phyloP scores from a whole-genome alignment of 2,113 vertebrate species.

The Indri indri region DNA sequence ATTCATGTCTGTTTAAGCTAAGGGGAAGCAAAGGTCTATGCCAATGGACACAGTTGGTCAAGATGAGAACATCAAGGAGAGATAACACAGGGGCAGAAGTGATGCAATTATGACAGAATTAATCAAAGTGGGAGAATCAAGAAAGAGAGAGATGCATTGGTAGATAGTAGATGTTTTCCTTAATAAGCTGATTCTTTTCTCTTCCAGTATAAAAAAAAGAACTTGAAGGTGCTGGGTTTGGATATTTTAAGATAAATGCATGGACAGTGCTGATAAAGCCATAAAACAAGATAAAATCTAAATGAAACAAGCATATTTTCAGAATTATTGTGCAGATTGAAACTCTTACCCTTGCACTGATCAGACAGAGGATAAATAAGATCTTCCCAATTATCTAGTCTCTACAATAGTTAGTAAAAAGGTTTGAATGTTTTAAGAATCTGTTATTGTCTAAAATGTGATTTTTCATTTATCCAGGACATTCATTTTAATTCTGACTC shows the following conservation, averaged over 20 bases:
- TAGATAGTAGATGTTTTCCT: neutral
- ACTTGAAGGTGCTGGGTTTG: neutral
- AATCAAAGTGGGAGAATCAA: neutral
- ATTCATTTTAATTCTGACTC: constrained; percentile 22
- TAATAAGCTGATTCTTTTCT: neutral
- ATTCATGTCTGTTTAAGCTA: neutral
- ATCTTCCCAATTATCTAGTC: neutral
- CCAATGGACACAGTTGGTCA: neutral
- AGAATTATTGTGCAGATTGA: neutral
- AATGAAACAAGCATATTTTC: neutral
- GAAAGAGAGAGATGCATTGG: neutral
- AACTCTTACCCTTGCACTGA: neutral
- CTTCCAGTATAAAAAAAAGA: neutral
- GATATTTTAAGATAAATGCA: neutral
- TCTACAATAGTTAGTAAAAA: constrained; percentile 19
- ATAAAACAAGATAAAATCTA: constrained; percentile 3
- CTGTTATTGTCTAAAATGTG: constrained; percentile 13
- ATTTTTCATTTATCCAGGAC: neutral
- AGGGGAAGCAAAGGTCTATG: neutral
- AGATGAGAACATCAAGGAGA: no score
- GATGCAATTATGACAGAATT: neutral
- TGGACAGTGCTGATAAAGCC: neutral
- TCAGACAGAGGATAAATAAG: neutral
- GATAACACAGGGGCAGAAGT: accelerated
- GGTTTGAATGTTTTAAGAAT: neutral